Base-by-base conservation (phyloP, 64 coral and sea anemone species). In the Exaiptasia diaphana region DNA sequence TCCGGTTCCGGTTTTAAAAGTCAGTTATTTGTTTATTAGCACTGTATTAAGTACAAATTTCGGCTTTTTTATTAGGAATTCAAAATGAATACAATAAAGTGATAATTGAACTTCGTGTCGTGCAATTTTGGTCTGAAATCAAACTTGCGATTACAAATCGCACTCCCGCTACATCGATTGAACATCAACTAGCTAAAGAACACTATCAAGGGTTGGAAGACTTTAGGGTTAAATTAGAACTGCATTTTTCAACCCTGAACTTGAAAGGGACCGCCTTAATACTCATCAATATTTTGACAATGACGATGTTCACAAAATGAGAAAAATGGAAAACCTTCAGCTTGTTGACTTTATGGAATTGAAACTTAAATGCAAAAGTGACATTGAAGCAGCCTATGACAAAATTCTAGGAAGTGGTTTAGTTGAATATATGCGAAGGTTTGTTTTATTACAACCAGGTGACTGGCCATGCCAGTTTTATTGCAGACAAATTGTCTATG, bases 311-410 rank as follows among this genome's bases (percentile, higher is more conserved):
- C 39, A 43, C 46, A 75, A 58, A 50, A 88, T 79, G 64, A 79
- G 85, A 34, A 64, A 79, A 78, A 79, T 88, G 75, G 85, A 70
- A 11, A 45, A 88, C 64, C 40, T 88, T 41, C 85, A 88, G 39
- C 25, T 88, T 11, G 58, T 78, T 26, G 75, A 79, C 45, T 78
- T 88, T 77, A 56, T 70, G 67, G 74, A 88, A 49, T 50, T 87
- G 34, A 28, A 65, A 65, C 61, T 67, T 3, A 87, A 87, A 65
- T 56, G 55, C 28, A 87, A 77, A 67, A 55, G 70, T 43, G 44
- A 76, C 53, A 78, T 87, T 86, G 45, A 26, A 53, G 42, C 61
- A 37, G 84, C 84, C 29, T 87, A 37, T 77, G 73, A 77, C 54
- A 62, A 67, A 32, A 43, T 39, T 45, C 35, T 77, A 9, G 33